Conservation (phyloP, 2,888 invertebrate species). For the Clusia tigrina region DNA sequence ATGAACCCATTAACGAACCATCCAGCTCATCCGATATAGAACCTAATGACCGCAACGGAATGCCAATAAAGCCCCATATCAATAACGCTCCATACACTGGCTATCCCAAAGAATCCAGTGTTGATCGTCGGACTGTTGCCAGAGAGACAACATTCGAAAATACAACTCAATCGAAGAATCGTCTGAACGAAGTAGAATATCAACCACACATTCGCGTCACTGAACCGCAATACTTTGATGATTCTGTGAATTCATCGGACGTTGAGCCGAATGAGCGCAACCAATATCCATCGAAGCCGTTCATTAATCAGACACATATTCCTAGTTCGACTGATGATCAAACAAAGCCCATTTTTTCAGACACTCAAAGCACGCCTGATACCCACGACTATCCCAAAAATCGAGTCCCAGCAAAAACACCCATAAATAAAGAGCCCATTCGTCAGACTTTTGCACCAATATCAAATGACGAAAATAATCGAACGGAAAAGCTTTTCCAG, state of each 20-base stretch:
- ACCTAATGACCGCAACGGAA: constrained; percentile 32
- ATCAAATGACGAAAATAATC: background rate
- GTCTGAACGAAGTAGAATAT: constrained; percentile 22
- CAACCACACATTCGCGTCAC: too few relatives aligned
- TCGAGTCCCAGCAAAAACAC: background rate
- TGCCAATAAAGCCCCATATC: constrained; percentile 35
- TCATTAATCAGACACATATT: too few relatives aligned
- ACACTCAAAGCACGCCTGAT: background rate
- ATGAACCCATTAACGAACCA: constrained; percentile 31
- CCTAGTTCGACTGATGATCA: background rate
- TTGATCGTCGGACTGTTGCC: constrained; percentile 46
- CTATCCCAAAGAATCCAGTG: constrained; percentile 37
- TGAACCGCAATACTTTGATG: background rate
- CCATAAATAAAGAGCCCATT: background rate
- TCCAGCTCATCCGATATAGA: constrained; percentile 26
- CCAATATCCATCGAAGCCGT: background rate
- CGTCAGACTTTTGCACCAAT: background rate
- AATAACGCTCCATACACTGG: constrained; percentile 32
- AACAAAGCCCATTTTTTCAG: background rate
- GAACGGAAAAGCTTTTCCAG: background rate
- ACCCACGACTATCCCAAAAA: background rate
- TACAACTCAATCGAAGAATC: constrained; percentile 4
- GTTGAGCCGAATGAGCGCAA: background rate
- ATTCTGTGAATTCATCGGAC: background rate
- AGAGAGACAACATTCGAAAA: constrained; percentile 51